Evolutionary conservation across 2,888 invertebrate species (phyloP).

Genomic region (Cheilosia scutellata): DNA sequence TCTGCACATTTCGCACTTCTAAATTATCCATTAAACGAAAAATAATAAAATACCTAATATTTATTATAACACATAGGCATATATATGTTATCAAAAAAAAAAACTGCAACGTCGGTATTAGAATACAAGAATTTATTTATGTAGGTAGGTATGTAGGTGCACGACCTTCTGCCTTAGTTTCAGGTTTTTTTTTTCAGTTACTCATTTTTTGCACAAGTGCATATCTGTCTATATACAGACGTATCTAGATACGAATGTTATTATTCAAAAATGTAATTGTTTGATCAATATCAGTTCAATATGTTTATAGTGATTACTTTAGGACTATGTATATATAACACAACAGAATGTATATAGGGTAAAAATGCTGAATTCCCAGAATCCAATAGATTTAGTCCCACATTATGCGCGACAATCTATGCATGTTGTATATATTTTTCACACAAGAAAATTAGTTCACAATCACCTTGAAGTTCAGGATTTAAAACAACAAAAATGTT

Average conservation of each 20-base stretch:
- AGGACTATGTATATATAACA: background rate
- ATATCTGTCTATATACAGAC: background rate
- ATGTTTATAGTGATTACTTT: background rate
- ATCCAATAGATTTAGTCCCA: no score
- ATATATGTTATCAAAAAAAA: no score
- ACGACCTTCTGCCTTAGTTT: background rate
- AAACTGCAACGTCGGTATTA: no score
- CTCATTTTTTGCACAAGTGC: background rate
- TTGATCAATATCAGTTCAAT: conserved; percentile 58
- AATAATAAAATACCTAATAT: no score
- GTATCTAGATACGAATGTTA: background rate
- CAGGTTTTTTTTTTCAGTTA: background rate
- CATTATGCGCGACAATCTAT: background rate
- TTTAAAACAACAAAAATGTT: no score
- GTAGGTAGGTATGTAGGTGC: background rate
- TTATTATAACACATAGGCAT: no score
- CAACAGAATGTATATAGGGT: background rate
- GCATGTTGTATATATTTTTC: background rate
- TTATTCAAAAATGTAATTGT: conserved; percentile 6
- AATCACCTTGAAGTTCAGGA: no score
- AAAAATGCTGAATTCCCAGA: no score
- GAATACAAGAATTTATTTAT: no score
- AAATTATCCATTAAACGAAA: background rate
- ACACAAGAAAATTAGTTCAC: no score
- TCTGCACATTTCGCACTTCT: background rate